Evolutionary conservation across 2,113 vertebrate genomes (phyloP), one percentile per base, ranked within the genome.

Genomic region (Chiloscyllium plagiosum): DNA sequence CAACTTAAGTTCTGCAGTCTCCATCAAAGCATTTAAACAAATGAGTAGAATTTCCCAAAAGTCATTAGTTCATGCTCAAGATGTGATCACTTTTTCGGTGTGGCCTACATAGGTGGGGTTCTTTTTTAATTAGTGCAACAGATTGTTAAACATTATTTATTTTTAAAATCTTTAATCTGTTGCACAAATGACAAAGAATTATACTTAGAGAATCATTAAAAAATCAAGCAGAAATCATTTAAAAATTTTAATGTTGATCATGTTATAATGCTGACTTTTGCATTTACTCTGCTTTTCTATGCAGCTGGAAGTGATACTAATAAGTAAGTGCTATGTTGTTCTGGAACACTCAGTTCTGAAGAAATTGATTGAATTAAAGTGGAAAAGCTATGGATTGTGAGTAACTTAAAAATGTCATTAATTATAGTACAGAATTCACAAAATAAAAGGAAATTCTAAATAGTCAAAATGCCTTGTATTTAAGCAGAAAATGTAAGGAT

Each of bases 271-370:
- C 5, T 61, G 6, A 66, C 22, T 37, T 61, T 47, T 86, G 37
- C 90, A 61, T 72, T 83, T 86, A 83, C 42, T 95, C 94, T 65
- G 94, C 87, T 61, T 29, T 70, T 95, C 89, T 42, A 50, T 12
- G 66, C 96, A 98, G 97, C 96, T 98, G 96, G 97, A 97, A 96
- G 95, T 97, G 24, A 97, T 98, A n/a, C 97, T 97, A 10, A 96
- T 96, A 47, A 96, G 97, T 37, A 96, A 96, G 29, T 97, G 97
- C 96, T 96, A 97, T 86, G 97, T 97, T 96, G 97, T 98, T 94
- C 97, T 98, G 96, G 97, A 97, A 97, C 97, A 97, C 52, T 97
- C 98, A 3, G 97, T 98, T 26, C 96, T 98, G 50, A 97, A 97
- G 76, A 97, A 97, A 96, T 97, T 98, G 68, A 97, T 98, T 94